Evolutionary conservation across 2,797 vertebrate genomes (phyloP).

Genomic region (Sternarchorhynchus goeldii): DNA sequence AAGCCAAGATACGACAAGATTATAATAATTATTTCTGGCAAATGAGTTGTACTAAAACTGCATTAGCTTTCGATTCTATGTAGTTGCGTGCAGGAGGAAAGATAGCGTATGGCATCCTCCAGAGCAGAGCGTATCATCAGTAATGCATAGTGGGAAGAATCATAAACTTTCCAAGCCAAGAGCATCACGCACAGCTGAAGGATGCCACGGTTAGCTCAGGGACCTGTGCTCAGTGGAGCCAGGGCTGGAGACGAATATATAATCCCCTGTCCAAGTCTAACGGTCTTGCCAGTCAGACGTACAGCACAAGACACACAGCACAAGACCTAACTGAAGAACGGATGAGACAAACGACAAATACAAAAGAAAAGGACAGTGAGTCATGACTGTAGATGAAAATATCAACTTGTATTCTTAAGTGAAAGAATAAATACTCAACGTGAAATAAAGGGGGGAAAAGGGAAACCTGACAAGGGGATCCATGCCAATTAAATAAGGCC

Average conservation of each 20-base stretch:
- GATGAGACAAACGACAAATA: conserved; percentile 13
- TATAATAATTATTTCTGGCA: conserved; percentile 20
- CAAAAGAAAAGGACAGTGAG: background rate
- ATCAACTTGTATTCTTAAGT: background rate
- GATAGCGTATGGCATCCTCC: conserved; percentile 12
- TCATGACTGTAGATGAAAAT: background rate
- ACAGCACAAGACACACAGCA: conserved; percentile 37
- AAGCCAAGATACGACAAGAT: background rate
- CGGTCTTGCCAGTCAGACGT: conserved; percentile 35
- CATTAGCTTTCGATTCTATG: conserved; percentile 32
- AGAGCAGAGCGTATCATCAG: conserved; percentile 37
- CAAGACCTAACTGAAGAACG: conserved; percentile 9
- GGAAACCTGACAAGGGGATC: background rate
- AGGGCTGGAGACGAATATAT: conserved; percentile 45
- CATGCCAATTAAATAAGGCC: background rate
- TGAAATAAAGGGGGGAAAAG: background rate
- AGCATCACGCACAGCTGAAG: conserved; percentile 41
- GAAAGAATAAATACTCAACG: background rate
- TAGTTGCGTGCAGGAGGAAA: background rate
- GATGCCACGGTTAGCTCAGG: conserved; percentile 41
- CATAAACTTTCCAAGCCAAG: conserved; percentile 43
- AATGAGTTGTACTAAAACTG: background rate
- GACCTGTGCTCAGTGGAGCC: conserved; percentile 38
- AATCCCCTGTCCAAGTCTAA: conserved; percentile 31
- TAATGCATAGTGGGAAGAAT: background rate